Evolutionary conservation across 2,888 invertebrate species (phyloP).

Genomic region (Ischnus inquisitorius): DNA sequence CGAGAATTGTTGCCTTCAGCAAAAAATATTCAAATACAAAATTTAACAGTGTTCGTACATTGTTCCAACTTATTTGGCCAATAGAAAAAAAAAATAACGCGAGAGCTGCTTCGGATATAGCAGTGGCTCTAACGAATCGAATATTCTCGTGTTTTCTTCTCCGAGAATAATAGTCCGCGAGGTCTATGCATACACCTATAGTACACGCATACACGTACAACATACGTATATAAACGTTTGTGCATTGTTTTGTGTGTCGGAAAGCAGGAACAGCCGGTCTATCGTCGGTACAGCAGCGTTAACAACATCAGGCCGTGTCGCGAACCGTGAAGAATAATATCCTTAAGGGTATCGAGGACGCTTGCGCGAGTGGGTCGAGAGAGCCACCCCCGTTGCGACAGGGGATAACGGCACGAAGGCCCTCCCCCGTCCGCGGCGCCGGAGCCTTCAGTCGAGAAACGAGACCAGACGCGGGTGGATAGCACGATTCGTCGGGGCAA

Average conservation of each 20-base stretch:
- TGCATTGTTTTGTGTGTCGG: background rate
- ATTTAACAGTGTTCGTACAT: no score
- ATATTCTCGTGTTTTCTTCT: no score
- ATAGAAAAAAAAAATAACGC: no score
- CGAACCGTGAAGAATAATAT: slow-evolving; percentile 23
- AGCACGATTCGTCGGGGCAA: slow-evolving; percentile 34
- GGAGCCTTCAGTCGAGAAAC: slow-evolving; percentile 48
- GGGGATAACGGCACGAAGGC: slow-evolving; percentile 47
- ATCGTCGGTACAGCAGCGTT: slow-evolving; percentile 10
- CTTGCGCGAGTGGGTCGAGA: slow-evolving; percentile 54
- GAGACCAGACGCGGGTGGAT: slow-evolving; percentile 50
- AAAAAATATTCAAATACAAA: no score
- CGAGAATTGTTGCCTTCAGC: no score
- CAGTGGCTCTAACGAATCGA: no score
- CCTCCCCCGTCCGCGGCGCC: background rate
- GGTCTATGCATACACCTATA: no score
- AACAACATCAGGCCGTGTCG: slow-evolving; percentile 5
- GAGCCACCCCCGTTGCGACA: slow-evolving; percentile 32
- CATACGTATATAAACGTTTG: background rate
- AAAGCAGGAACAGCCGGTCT: background rate
- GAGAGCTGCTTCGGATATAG: no score
- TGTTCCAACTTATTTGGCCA: no score
- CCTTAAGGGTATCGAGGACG: slow-evolving; percentile 45
- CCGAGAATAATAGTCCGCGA: no score
- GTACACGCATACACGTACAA: no score